A percentile compares a stretch with the other conserved stretches of the same genome.
These are phyloP conservation scores for Lepus oiostolus DNA, from an alignment of 2,797 vertebrate species.

Conservation along the genomic window DNA sequence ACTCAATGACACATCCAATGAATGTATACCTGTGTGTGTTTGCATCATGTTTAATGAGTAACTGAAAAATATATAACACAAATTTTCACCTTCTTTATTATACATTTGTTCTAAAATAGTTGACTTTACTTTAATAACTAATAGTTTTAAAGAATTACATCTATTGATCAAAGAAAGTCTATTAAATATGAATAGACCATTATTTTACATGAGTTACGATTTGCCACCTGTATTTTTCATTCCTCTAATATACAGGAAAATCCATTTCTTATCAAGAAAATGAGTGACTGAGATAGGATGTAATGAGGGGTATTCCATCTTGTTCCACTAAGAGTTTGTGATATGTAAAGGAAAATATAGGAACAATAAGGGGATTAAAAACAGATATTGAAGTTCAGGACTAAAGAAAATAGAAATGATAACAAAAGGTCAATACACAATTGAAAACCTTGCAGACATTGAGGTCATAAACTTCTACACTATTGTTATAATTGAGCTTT, in stretches of 20 bases:
- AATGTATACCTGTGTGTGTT: too few relatives aligned
- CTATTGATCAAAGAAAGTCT: background rate
- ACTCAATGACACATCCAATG: too few relatives aligned
- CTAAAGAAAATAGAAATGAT: constrained; percentile 12
- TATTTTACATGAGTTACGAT: background rate
- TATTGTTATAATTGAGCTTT: background rate
- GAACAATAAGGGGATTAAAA: background rate
- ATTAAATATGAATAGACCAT: background rate
- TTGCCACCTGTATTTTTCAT: background rate
- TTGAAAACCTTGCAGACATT: background rate
- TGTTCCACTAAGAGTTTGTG: background rate
- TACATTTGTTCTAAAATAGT: constrained; percentile 16
- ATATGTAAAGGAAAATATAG: constrained; percentile 6
- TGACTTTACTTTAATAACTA: constrained; percentile 14
- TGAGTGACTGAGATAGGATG: background rate
- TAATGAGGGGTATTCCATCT: background rate
- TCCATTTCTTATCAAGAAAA: background rate
- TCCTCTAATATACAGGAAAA: background rate
- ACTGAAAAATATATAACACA: background rate
- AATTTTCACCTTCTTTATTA: background rate
- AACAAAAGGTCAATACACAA: background rate
- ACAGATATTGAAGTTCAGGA: background rate
- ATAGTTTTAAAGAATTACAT: constrained; percentile 5
- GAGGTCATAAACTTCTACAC: background rate
- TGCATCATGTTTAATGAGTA: constrained; percentile 14